phyloP scores from a whole-genome alignment of 2,797 vertebrate species.

The Bradypus variegatus region DNA sequence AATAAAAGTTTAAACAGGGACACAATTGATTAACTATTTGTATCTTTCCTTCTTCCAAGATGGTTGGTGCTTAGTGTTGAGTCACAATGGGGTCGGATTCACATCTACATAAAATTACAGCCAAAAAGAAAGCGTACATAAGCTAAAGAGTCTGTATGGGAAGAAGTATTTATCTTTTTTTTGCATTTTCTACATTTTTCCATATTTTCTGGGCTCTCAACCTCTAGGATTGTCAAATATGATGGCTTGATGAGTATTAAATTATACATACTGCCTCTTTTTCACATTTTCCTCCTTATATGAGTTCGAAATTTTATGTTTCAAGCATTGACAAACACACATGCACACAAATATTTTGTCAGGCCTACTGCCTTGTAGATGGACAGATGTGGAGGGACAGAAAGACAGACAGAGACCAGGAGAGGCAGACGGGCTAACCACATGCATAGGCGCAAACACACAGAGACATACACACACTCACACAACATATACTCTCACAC shows the following conservation, averaged over 20 bases:
- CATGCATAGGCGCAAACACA: accelerated
- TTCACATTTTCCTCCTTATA: background rate
- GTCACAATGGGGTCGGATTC: background rate
- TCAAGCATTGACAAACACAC: background rate
- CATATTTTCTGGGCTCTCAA: background rate
- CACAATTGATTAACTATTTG: background rate
- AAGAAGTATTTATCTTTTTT: background rate
- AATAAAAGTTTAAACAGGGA: constrained; percentile 36
- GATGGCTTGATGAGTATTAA: background rate
- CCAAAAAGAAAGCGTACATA: background rate
- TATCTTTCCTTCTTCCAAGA: background rate
- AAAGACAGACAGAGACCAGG: background rate
- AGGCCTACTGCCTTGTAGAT: background rate
- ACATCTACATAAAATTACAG: background rate
- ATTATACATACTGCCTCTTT: accelerated
- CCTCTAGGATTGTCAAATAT: background rate
- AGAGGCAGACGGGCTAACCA: background rate
- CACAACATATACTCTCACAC: background rate
- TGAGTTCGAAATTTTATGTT: background rate
- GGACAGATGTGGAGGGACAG: background rate
- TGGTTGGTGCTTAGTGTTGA: background rate
- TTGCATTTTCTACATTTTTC: background rate
- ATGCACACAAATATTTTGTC: background rate
- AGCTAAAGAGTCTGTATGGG: background rate
- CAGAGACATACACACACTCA: background rate